phyloP scores from a whole-genome alignment of 2,888 invertebrate genomes.

The Yponomeuta cagnagella region DNA sequence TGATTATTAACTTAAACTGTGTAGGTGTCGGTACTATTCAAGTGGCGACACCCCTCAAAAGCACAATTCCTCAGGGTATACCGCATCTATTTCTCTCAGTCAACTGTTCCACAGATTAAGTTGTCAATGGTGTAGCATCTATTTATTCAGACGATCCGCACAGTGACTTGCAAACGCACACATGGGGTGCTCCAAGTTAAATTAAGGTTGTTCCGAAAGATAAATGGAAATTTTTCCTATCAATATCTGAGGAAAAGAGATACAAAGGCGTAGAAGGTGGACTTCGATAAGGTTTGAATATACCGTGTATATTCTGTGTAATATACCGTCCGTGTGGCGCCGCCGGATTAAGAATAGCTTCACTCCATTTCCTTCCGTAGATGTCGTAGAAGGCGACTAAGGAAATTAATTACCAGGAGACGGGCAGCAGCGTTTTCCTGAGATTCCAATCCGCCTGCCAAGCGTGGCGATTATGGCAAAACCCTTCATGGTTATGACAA shows the following conservation, averaged over 20 bases:
- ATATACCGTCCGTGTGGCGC: no score
- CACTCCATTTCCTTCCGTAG: no score
- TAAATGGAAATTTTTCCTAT: slow-evolving; percentile 57
- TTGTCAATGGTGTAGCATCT: slow-evolving; percentile 52
- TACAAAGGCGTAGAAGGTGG: background rate
- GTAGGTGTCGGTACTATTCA: no score
- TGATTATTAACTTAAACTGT: no score
- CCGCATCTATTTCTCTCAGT: slow-evolving; percentile 36
- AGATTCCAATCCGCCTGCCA: no score
- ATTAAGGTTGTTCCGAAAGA: slow-evolving; percentile 50
- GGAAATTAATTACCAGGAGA: no score
- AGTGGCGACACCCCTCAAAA: background rate
- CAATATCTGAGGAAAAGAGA: slow-evolving; percentile 35
- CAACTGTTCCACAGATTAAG: slow-evolving; percentile 41
- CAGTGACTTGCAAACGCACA: slow-evolving; percentile 45
- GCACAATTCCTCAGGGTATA: background rate
- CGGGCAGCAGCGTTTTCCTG: no score
- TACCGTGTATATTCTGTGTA: no score
- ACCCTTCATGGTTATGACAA: no score
- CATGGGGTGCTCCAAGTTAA: slow-evolving; percentile 49
- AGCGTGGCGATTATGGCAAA: no score
- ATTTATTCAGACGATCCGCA: slow-evolving; percentile 23
- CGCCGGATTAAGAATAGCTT: no score
- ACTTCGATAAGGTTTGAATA: background rate
- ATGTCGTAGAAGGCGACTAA: no score